A percentile compares a stretch with the other conserved stretches of the same genome.
These are phyloP conservation scores for Pavo muticus DNA, from an alignment of 2,113 vertebrate genomes.

Conservation along the genomic window DNA sequence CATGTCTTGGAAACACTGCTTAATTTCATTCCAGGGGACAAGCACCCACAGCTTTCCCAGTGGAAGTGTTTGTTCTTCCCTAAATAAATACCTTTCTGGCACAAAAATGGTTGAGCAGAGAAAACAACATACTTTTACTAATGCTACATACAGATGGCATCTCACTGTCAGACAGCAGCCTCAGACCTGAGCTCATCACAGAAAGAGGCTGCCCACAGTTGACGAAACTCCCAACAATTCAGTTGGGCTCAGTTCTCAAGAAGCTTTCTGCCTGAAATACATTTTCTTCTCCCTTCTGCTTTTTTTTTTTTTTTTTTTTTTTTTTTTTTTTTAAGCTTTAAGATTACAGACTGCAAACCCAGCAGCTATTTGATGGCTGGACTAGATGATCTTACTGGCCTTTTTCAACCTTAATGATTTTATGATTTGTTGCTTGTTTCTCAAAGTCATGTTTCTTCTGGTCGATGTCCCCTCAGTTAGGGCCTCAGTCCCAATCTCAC, in stretches of 20 bases:
- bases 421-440: not conserved
- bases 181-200: not conserved
- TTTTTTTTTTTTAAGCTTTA: not conserved
- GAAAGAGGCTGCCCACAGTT: not conserved
- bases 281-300: not conserved
- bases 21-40: not conserved
- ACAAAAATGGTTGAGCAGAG: not conserved
- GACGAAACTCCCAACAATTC: not conserved
- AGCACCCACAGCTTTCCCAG: not conserved
- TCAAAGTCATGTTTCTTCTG: not conserved
- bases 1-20: not conserved
- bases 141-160: not conserved
- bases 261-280: not conserved
- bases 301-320: too few relatives aligned
- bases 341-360: not conserved
- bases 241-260: not conserved
- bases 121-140: not conserved
- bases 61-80: not conserved
- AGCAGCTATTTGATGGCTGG: too few relatives aligned
- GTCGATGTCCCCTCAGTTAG: rapidly evolving
- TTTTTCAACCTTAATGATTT: too few relatives aligned
- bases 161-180: not conserved
- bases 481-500: not conserved
- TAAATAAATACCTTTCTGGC: not conserved
- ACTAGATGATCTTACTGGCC: too few relatives aligned